A percentile compares a stretch with the other conserved stretches of the same genome.
phyloP scores from a whole-genome alignment of 2,888 invertebrate genomes.

The Ceraclea dissimilis region DNA sequence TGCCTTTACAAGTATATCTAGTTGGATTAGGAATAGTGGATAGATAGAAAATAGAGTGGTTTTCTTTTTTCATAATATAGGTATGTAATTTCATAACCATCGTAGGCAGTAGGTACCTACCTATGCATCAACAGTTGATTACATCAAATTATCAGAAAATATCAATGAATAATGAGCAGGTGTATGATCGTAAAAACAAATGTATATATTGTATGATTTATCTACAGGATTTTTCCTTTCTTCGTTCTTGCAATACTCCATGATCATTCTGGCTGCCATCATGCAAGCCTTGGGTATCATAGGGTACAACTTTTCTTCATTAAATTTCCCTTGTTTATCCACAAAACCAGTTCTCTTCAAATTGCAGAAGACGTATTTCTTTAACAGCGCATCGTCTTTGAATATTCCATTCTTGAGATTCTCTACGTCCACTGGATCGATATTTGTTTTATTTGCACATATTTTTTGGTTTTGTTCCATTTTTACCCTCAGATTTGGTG shows the following conservation, averaged over 20 bases:
- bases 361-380: conserved; percentile 43
- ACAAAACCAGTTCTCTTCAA: conserved; percentile 40
- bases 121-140: too few relatives aligned
- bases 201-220: conserved; percentile 39
- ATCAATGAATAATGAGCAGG: conserved; percentile 33
- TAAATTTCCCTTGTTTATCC: conserved; percentile 36
- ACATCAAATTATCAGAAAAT: too few relatives aligned
- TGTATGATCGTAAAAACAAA: conserved; percentile 39
- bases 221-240: conserved; percentile 38
- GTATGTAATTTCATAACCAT: too few relatives aligned
- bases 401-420: conserved; percentile 39
- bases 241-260: conserved; percentile 38
- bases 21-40: too few relatives aligned
- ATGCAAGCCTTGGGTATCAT: conserved; percentile 39
- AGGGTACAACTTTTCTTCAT: conserved; percentile 37
- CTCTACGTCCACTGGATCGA: conserved; percentile 29
- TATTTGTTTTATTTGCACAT: conserved; percentile 32
- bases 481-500: conserved; percentile 27
- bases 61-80: too few relatives aligned
- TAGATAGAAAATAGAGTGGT: too few relatives aligned
- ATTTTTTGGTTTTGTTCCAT: conserved; percentile 26
- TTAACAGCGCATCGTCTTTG: conserved; percentile 38
- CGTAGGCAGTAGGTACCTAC: too few relatives aligned
- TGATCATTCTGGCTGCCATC: conserved; percentile 35
- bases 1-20: too few relatives aligned